A percentile compares a stretch with the other conserved stretches of the same genome.
Evolutionary conservation across 2,888 invertebrate genomes (phyloP).

Genomic region (Cyclophora punctaria): DNA sequence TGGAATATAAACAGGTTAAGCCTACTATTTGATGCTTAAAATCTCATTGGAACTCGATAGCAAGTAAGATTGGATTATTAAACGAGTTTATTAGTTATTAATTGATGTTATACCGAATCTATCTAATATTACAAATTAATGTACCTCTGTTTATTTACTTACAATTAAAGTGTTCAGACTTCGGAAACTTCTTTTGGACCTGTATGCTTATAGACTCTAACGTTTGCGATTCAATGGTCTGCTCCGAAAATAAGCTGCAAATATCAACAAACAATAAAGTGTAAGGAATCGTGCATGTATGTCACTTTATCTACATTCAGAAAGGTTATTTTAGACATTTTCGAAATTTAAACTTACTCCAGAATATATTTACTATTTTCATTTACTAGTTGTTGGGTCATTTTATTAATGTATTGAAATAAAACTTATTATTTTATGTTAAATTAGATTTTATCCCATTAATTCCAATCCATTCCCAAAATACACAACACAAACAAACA

Average conservation of each 20-base stretch:
- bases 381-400: conserved; percentile 60
- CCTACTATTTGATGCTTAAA: too few species aligned
- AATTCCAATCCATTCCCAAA: conserved; percentile 2
- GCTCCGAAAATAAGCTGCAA: conserved; percentile 81
- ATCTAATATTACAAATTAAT: too few species aligned
- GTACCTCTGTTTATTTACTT: conserved; percentile 26
- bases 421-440: too few species aligned
- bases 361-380: conserved; percentile 70
- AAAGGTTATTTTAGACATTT: conserved; percentile 19
- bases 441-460: neutral
- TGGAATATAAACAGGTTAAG: too few species aligned
- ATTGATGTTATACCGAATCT: too few species aligned
- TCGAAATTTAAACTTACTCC: conserved; percentile 46
- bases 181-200: conserved; percentile 85
- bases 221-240: conserved; percentile 82
- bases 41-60: too few species aligned
- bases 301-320: too few species aligned
- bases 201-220: conserved; percentile 85
- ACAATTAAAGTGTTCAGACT: conserved; percentile 86
- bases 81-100: too few species aligned
- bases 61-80: too few species aligned
- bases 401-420: conserved; percentile 19
- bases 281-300: too few species aligned
- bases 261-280: neutral
- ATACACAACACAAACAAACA: too few species aligned